Conservation (phyloP, 1,140 invertebrate genomes). For the Drusus annulatus region DNA sequence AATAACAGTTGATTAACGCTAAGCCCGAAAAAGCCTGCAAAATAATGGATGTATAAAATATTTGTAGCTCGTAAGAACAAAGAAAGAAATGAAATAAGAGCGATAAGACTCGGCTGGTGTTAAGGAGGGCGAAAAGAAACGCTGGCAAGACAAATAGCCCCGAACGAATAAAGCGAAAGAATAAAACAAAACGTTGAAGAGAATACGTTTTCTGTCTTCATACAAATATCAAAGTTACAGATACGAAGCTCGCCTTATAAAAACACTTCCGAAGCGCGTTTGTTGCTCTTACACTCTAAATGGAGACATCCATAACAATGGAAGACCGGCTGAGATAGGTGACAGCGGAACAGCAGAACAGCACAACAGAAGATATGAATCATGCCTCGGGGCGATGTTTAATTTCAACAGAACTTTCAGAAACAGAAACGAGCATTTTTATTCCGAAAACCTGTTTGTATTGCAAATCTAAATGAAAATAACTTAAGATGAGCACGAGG, state of each 20-base stretch:
- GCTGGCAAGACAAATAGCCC: conserved; percentile 13
- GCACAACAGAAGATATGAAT: no score
- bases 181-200: conserved; percentile 16
- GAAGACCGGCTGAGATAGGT: neutral
- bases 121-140: conserved; percentile 13
- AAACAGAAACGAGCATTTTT: no score
- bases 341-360: neutral
- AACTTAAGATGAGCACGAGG: no score
- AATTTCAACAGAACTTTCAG: no score
- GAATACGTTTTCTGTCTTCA: conserved; percentile 15
- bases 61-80: conserved; percentile 27
- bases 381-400: no score
- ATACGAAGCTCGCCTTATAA: conserved; percentile 2
- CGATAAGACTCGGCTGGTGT: conserved; percentile 25
- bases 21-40: neutral
- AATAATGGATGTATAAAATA: conserved; percentile 11
- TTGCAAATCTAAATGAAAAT: no score
- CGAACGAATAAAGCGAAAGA: conserved; percentile 21
- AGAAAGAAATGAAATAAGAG: conserved; percentile 19
- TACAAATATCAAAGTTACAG: conserved; percentile 17
- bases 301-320: neutral
- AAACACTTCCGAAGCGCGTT: conserved; percentile 7
- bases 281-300: neutral
- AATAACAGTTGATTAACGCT: conserved; percentile 28
- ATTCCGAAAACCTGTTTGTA: no score